phyloP scores from a whole-genome alignment of 2,113 vertebrate genomes.

The Melanerpes formicivorus region DNA sequence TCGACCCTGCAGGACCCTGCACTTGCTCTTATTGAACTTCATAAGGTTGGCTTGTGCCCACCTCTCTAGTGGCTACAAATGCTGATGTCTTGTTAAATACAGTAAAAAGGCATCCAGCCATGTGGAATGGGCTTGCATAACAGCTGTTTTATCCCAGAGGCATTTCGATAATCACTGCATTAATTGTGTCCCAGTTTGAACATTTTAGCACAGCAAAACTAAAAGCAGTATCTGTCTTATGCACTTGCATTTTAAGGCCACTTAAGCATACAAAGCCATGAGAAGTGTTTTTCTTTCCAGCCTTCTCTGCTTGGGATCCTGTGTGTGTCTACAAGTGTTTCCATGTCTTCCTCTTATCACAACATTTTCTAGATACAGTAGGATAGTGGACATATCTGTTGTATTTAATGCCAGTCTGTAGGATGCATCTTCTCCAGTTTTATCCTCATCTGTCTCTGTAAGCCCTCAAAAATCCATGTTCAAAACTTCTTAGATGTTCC shows the following conservation, averaged over 20 bases:
- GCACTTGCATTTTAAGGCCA: not conserved
- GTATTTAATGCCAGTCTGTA: not conserved
- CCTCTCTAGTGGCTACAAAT: not conserved
- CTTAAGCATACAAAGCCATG: not conserved
- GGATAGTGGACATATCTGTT: not conserved
- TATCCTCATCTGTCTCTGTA: not conserved
- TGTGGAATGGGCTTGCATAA: not conserved
- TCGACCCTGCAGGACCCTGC: too few species aligned
- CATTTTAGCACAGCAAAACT: not conserved
- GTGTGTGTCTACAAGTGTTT: not conserved
- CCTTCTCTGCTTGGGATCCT: not conserved
- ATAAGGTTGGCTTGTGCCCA: too few species aligned
- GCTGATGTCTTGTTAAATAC: not conserved
- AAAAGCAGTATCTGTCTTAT: not conserved
- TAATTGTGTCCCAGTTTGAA: not conserved
- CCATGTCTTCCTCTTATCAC: not conserved
- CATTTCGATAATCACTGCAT: not conserved
- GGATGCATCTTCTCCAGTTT: not conserved
- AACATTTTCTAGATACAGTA: not conserved
- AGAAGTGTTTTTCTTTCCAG: not conserved
- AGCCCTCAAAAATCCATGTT: not conserved
- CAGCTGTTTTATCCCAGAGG: not conserved
- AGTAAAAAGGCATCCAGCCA: not conserved
- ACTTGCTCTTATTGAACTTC: too few species aligned
- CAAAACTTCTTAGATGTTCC: not conserved